A percentile compares a stretch with the other conserved stretches of the same genome.
Conservation (phyloP, 2,888 invertebrate species). For the Gari tellinella region DNA sequence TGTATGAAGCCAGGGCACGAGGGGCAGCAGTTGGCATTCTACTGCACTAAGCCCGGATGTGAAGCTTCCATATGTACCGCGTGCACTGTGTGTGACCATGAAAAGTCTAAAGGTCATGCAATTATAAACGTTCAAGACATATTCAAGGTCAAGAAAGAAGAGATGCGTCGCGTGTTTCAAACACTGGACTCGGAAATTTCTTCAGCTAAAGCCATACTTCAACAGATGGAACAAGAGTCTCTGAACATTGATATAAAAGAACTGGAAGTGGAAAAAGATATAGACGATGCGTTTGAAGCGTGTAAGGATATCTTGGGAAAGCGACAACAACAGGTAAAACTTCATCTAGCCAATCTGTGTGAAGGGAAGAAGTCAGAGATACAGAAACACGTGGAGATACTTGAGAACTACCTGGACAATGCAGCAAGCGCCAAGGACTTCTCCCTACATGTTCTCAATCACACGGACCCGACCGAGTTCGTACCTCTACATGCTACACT, state of each 20-base stretch:
- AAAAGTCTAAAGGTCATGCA: conserved; percentile 58
- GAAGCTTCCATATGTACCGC: conserved; percentile 63
- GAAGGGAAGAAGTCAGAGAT: conserved; percentile 57
- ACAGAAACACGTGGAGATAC: conserved; percentile 44
- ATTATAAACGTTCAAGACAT: conserved; percentile 63
- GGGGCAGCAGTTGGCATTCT: conserved; percentile 62
- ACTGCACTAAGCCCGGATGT: conserved; percentile 64
- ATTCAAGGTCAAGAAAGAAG: conserved; percentile 53
- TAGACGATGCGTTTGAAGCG: conserved; percentile 58
- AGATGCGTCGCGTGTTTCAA: conserved; percentile 54
- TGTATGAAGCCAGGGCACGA: conserved; percentile 63
- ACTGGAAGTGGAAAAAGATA: conserved; percentile 66
- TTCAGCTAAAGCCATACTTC: conserved; percentile 53
- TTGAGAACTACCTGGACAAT: conserved; percentile 61
- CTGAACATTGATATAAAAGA: conserved; percentile 66
- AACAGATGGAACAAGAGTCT: conserved; percentile 64
- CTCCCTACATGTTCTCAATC: conserved; percentile 56
- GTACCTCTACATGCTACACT: conserved; percentile 60
- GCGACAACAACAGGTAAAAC: conserved; percentile 54
- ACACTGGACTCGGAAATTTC: conserved; percentile 55
- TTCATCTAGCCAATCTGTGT: conserved; percentile 46
- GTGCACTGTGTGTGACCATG: conserved; percentile 66
- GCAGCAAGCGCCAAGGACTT: conserved; percentile 62
- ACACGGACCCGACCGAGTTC: conserved; percentile 67
- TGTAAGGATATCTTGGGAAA: conserved; percentile 49